Conservation (phyloP, 1,140 invertebrate species). For the Eupristina koningsbergeri region DNA sequence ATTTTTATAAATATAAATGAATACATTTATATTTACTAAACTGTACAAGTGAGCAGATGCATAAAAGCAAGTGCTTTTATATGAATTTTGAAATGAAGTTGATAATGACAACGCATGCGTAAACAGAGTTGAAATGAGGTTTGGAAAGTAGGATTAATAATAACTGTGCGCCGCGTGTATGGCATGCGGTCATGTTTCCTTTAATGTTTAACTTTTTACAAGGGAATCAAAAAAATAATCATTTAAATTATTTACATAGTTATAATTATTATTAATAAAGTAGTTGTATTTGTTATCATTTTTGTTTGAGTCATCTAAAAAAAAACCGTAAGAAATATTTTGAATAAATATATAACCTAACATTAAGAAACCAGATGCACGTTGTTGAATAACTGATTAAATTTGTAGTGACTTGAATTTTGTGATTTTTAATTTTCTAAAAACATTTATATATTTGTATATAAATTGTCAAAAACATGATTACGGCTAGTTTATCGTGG, state of each 20-base stretch:
- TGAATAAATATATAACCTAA: conserved; percentile 39
- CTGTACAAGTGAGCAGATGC: too few species aligned
- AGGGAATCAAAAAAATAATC: background rate
- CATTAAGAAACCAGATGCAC: conserved; percentile 10
- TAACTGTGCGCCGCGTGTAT: background rate
- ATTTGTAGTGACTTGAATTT: background rate
- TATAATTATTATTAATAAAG: background rate
- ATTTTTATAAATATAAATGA: too few species aligned
- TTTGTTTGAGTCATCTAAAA: background rate
- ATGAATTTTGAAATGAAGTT: background rate
- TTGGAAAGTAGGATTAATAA: background rate
- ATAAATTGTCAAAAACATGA: too few species aligned
- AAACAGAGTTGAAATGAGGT: background rate
- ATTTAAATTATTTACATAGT: background rate
- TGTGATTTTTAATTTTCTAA: too few species aligned
- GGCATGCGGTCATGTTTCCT: conserved; percentile 32
- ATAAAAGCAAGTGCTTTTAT: too few species aligned
- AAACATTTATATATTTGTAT: too few species aligned
- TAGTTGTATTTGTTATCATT: background rate
- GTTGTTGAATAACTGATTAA: background rate
- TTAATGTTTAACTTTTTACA: background rate
- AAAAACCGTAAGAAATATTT: conserved; percentile 24
- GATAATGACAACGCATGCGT: background rate
- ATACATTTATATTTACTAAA: too few species aligned
- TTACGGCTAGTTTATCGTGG: too few species aligned